Conservation (phyloP, 2,797 vertebrate species). For the Trichosurus vulpecula region DNA sequence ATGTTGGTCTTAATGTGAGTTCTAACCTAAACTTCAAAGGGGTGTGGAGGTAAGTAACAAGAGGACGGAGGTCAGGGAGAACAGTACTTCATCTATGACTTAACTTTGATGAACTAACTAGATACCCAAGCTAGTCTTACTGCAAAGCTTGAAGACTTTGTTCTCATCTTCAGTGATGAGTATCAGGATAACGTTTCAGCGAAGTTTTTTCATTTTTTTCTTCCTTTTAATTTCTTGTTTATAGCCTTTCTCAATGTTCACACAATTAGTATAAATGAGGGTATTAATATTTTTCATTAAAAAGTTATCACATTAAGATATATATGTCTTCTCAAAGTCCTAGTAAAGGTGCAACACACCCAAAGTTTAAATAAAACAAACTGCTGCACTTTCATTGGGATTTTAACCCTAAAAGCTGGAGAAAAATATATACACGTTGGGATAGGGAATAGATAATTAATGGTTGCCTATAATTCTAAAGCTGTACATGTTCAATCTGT, state of each 20-base stretch:
- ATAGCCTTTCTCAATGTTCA: constrained; percentile 8
- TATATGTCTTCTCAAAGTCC: neutral
- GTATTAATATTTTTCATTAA: neutral
- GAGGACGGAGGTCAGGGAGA: neutral
- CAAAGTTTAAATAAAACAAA: constrained; percentile 64
- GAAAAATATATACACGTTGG: constrained; percentile 70
- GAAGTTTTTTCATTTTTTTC: constrained; percentile 6
- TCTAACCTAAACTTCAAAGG: neutral
- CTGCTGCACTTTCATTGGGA: constrained; percentile 59
- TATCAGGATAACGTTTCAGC: neutral
- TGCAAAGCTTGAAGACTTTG: constrained; percentile 32
- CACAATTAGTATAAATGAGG: neutral
- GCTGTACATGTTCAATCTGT: constrained; percentile 74
- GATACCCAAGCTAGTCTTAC: neutral
- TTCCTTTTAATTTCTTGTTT: constrained; percentile 33
- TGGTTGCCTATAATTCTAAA: constrained; percentile 80
- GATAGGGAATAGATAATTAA: constrained; percentile 81
- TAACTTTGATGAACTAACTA: neutral
- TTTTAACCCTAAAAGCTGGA: constrained; percentile 73
- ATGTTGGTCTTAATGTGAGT: neutral
- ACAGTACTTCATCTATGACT: neutral
- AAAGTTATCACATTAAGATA: neutral
- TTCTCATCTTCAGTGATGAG: constrained; percentile 10
- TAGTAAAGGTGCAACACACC: constrained; percentile 36
- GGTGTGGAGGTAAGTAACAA: neutral